Percentiles rank a stretch among this genome's conserved stretches.
Conservation (phyloP, 2,888 invertebrate genomes). For the Tiphia femorata region DNA sequence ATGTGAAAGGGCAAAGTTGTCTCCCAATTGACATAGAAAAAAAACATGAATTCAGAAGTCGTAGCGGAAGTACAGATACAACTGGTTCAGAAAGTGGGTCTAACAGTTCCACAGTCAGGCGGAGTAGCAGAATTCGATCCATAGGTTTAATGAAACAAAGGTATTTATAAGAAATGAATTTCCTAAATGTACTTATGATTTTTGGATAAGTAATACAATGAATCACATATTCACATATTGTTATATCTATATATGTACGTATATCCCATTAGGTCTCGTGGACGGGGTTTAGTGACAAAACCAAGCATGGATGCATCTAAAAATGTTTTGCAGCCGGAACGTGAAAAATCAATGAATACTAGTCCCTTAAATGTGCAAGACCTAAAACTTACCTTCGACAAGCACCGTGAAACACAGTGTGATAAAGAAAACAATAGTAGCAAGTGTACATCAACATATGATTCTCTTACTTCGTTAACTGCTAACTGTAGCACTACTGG, state of each 20-base stretch:
- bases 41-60: slow-evolving; percentile 58
- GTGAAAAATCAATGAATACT: slow-evolving; percentile 49
- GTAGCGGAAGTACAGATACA: slow-evolving; percentile 66
- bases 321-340: slow-evolving; percentile 38
- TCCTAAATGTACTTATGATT: not conserved
- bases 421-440: slow-evolving; percentile 59
- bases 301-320: slow-evolving; percentile 55
- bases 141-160: slow-evolving; percentile 79
- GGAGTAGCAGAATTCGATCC: slow-evolving; percentile 83
- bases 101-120: slow-evolving; percentile 71
- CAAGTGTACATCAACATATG: slow-evolving; percentile 45
- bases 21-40: slow-evolving; percentile 56
- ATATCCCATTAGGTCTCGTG: slow-evolving; percentile 46
- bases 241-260: not conserved
- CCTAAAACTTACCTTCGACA: slow-evolving; percentile 52
- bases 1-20: slow-evolving; percentile 38
- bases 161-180: slow-evolving; percentile 49
- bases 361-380: slow-evolving; percentile 41
- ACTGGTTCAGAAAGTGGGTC: slow-evolving; percentile 67
- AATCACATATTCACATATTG: not conserved
- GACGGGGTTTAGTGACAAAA: slow-evolving; percentile 64
- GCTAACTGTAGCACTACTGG: slow-evolving; percentile 48
- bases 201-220: not conserved
- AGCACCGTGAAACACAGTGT: slow-evolving; percentile 56
- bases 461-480: slow-evolving; percentile 51